Percentiles rank a stretch among this genome's conserved stretches.
phyloP scores from a whole-genome alignment of 2,113 vertebrate species.

The Aplodontia rufa region DNA sequence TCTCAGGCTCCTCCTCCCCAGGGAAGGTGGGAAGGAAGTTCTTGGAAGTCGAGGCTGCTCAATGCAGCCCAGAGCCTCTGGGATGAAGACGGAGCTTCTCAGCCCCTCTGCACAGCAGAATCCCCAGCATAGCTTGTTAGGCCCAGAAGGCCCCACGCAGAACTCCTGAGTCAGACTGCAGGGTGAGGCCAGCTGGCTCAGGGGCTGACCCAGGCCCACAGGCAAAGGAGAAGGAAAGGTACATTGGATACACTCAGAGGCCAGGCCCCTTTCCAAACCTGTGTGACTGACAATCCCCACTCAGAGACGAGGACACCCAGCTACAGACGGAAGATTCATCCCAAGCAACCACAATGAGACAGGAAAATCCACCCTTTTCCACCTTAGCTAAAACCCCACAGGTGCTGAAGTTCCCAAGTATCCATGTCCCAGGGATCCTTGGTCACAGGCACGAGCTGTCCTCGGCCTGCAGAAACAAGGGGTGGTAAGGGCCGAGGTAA shows the following conservation, averaged over 20 bases:
- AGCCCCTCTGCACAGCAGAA: not conserved
- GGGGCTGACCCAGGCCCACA: not conserved
- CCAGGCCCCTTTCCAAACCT: not conserved
- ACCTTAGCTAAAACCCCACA: not conserved
- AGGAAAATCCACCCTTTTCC: not conserved
- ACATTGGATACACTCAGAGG: not conserved
- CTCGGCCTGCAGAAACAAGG: not conserved
- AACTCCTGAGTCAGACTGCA: not conserved
- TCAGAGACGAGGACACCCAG: not conserved
- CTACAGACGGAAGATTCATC: not conserved
- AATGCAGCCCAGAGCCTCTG: not conserved
- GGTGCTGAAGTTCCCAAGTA: not conserved
- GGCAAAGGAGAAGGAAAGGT: not conserved
- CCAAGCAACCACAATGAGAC: not conserved
- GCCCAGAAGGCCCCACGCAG: not conserved
- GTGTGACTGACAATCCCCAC: not conserved
- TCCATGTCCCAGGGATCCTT: not conserved
- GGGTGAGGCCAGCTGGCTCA: not conserved
- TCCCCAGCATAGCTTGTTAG: constrained; percentile 2
- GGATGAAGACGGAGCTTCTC: not conserved
- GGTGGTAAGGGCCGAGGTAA: too few species aligned
- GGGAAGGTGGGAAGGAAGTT: not conserved
- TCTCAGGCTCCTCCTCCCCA: not conserved
- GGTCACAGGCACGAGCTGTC: not conserved
- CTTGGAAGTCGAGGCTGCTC: not conserved